Percentiles rank a stretch among this genome's conserved stretches.
These are phyloP conservation scores for Lepidonotus clava DNA, from an alignment of 2,888 invertebrate species.

Conservation along the genomic window DNA sequence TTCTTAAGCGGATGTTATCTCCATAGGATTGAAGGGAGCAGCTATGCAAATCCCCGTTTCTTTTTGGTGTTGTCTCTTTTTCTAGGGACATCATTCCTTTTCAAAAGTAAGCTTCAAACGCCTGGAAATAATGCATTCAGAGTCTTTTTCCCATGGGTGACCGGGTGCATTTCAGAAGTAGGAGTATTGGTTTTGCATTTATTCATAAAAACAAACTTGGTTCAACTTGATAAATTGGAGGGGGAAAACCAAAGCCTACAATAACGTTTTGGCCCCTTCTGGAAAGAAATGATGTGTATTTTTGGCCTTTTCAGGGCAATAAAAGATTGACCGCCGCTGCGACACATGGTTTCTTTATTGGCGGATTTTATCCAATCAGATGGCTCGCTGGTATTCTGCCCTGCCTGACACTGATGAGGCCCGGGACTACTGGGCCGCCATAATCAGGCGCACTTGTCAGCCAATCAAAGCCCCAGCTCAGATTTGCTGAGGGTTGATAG, in stretches of 20 bases:
- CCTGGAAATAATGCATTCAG: no score
- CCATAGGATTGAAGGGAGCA: no score
- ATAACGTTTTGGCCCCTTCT: neutral
- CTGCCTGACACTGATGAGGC: conserved; percentile 10
- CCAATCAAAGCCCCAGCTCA: conserved; percentile 1
- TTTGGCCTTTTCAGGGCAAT: neutral
- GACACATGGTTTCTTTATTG: conserved; percentile 24
- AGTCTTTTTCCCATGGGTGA: no score
- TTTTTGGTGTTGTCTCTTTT: no score
- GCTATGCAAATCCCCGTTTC: no score
- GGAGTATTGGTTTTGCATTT: neutral
- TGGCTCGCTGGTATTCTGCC: neutral
- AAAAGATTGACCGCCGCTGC: neutral
- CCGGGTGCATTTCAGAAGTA: neutral
- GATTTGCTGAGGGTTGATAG: conserved; percentile 23
- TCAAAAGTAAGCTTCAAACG: no score
- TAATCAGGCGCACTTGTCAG: conserved; percentile 11
- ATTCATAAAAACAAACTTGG: neutral
- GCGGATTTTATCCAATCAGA: conserved; percentile 26
- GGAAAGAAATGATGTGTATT: neutral
- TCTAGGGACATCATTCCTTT: no score
- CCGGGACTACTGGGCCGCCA: neutral
- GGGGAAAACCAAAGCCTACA: neutral
- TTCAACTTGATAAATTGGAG: neutral
- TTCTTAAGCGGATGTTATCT: no score